These are phyloP conservation scores for Alviniconcha marisindica DNA, from an alignment of 1,140 invertebrate genomes.

Conservation along the genomic window DNA sequence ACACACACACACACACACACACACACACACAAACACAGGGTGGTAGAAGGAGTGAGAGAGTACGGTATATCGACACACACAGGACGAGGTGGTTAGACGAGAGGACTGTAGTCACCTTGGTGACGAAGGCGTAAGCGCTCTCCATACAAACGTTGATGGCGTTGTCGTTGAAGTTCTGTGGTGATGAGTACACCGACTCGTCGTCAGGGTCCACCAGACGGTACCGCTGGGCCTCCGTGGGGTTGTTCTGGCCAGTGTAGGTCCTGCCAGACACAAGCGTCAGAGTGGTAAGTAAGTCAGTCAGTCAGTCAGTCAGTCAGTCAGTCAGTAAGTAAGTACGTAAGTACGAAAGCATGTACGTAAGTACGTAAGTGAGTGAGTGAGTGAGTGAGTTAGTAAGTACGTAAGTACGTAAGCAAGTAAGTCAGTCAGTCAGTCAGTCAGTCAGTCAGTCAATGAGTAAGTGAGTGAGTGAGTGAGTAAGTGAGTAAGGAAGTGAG, in stretches of 20 bases:
- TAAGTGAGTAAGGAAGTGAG: too few relatives aligned
- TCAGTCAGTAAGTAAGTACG: neutral
- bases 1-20: too few relatives aligned
- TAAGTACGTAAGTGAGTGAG: neutral
- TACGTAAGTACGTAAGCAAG: neutral
- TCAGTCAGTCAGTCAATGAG: neutral
- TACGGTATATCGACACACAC: conserved; percentile 24
- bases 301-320: neutral
- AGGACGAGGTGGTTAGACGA: conserved; percentile 12
- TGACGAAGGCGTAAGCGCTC: conserved; percentile 63
- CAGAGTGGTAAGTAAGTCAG: neutral
- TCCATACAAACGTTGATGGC: conserved; percentile 70
- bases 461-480: neutral
- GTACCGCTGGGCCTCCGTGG: conserved; percentile 40
- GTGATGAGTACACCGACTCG: conserved; percentile 54
- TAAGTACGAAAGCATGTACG: conserved; percentile 3
- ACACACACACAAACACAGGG: neutral
- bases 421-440: neutral
- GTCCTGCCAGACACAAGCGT: neutral
- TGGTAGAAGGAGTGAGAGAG: neutral
- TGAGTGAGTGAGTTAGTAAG: neutral
- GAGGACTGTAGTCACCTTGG: conserved; percentile 34
- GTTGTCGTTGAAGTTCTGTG: conserved; percentile 67
- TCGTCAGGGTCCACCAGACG: conserved; percentile 51
- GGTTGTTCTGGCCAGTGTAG: neutral